Evolutionary conservation across 2,797 vertebrate species (phyloP), one percentile per base, ranked within the genome.

Genomic region (Sebastes umbrosus): DNA sequence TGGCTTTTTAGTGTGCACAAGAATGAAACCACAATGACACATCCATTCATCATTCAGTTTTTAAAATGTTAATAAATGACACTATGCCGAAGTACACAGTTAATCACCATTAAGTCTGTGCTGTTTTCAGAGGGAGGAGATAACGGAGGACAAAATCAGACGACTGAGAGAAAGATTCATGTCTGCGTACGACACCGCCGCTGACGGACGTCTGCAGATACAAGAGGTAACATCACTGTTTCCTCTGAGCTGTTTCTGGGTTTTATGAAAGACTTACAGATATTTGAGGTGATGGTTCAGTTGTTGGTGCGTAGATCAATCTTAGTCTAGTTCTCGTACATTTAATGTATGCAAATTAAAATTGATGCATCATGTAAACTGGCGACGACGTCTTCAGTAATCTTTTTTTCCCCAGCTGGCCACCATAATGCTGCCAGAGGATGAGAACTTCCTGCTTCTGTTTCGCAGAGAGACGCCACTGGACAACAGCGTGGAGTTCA

Each of bases 401-500:
- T 52, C 50, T 1, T 63, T 10, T 20, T 74, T 12, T 1, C 27
- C 13, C 13, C 71, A 99, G 98, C 90, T 99, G 92, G 96, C 97
- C 31, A 87, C 92, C 66, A 83, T 95, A 87, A 92, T 98, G 89
- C 91, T 99, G 69, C 95, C 97, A 0, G 96, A 97, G 74, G 97
- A 97, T 39, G 98, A 99, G 87, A 97, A 97, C 90, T 99, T 99
- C 88, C 94, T 99, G 59, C 95, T 99, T 69, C 90, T 98, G 87
- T 99, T 99, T 83, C 97, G 95, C 84, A 88, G 95, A 83, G 98
- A 99, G 94, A 95, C 96, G 3, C 97, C 97, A 1, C 90, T 99
- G 95, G 96, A 98, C 92, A 97, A 96, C 94, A 99, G 98, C 0
- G 97, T 99, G 91, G 97, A 98, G 93, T 99, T 99, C 69, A 99